Evolutionary conservation across 92 coral and sea anemone genomes (phyloP), one percentile per base, ranked within the genome.

Genomic region (Plumapathes pennacea): DNA sequence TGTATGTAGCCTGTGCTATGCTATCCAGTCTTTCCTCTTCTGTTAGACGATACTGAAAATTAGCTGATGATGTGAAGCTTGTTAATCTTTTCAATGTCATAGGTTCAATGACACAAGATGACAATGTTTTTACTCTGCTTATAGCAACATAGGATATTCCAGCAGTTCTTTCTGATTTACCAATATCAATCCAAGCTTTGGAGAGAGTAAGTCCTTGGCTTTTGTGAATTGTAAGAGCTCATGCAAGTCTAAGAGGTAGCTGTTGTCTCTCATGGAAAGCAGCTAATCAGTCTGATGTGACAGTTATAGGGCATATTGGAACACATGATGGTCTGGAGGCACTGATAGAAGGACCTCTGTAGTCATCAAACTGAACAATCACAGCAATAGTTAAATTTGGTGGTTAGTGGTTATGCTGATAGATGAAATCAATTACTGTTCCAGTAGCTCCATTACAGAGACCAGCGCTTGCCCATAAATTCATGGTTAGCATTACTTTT

Each of bases 1-100:
- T 30, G 32, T 10, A 54, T 31, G 55, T 42, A 22, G 14, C 56
- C 10, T 43, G 39, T 68, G 76, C 69, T 57, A 68, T 11, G 28
- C 56, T 33, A 21, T 68, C 40, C 41, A 57, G 76, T 43, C 54
- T 69, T 68, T 70, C 67, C 53, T 76, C 77, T 76, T 76, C 77
- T 46, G 18, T 54, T 57, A 67, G 68, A 39, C 68, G 54, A 33
- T 60, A 60, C 15, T 41, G 28, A 25, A 60, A 60, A 22, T 27
- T 59, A n/a, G 68, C 32, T 32, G 68, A 41, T 60, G 55, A 60
- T 57, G 45, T 68, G 38, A 68, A 40, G 36, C 26, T 57, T 31
- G 70, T 24, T 39, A 41, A 68, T 38, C 76, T 23, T 68, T 57
- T 38, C 55, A 45, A 66, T 38, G 76, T 68, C 69, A 56, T 68